Base-by-base conservation (phyloP, 1,140 invertebrate genomes). In the Drepana arcuata region DNA sequence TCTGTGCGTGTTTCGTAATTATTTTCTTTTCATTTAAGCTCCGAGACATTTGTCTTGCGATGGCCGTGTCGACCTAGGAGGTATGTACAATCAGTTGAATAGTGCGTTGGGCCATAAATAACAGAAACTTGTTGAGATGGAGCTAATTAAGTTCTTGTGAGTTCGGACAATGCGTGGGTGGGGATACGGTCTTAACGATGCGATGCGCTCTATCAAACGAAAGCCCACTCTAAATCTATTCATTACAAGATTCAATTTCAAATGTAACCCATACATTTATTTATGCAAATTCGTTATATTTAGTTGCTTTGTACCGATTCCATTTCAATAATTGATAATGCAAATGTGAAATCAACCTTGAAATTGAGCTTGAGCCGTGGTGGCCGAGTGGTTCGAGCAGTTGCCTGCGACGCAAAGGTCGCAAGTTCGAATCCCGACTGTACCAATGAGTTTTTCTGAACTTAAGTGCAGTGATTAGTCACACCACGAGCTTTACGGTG, bases 71-170 rank as follows among this genome's bases (percentile, higher is more conserved):
- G 30, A 48, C 53, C 37, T 34, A 25, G 46, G 48, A 43, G 47
- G 48, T 53, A 47, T 48, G 34, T 34, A 62, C 59, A 62, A 64
- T 72, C 53, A 65, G 64, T 64, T 60, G 58, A 52, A 63, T 68
- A 53, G 53, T 58, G 35, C 38, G 48, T 41, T 54, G 34, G 57
- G 67, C 49, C 63, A 74, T 74, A 71, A 74, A 74, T 74, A 65
- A 65, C 57, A 41, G 49, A 25, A 48, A 52, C 48, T 57, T 49
- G 60, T 60, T 69, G 65, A 69, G 56, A 50, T 48, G 49, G 33
- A 63, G n/a, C 68, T 72, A 75, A 75, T 75, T 72, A 75, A 75
- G 71, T 71, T 70, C 66, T 71, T 64, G 60, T 69, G 54, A 36
- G 52, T 57, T 47, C 56, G 54, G 42, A 62, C 49, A 46, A 41